A percentile compares a stretch with the other conserved stretches of the same genome.
These are phyloP conservation scores for Brachypterus glaber DNA, from an alignment of 2,888 invertebrate genomes.

Conservation along the genomic window DNA sequence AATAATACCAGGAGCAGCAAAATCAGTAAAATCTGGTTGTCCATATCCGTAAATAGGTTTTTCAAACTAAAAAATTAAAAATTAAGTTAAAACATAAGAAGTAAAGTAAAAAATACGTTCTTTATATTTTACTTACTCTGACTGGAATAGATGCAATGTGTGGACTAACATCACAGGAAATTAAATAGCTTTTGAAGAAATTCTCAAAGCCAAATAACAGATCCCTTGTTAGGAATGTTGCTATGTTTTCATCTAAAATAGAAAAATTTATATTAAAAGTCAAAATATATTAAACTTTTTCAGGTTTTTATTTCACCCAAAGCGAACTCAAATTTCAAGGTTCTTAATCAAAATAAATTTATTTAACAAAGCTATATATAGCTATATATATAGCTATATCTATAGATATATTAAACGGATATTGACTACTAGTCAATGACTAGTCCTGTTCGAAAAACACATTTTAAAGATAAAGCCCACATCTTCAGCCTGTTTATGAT, in stretches of 20 bases:
- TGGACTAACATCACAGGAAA: constrained; percentile 54
- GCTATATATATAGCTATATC: too few relatives aligned
- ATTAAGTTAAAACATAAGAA: constrained; percentile 5
- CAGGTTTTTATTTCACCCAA: too few relatives aligned
- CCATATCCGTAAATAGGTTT: constrained; percentile 65
- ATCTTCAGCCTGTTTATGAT: too few relatives aligned
- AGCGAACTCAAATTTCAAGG: too few relatives aligned
- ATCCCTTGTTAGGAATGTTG: constrained; percentile 65
- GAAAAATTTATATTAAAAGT: constrained; percentile 3
- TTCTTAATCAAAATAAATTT: too few relatives aligned
- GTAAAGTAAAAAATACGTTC: not conserved
- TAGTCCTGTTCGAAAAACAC: too few relatives aligned
- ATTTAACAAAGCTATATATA: too few relatives aligned
- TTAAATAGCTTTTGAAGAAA: constrained; percentile 57
- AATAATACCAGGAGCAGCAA: constrained; percentile 88
- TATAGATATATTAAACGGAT: too few relatives aligned
- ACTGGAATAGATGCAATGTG: constrained; percentile 54
- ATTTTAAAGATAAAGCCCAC: too few relatives aligned
- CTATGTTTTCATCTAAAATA: constrained; percentile 78
- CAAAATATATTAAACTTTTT: not conserved
- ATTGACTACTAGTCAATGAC: too few relatives aligned
- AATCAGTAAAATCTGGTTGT: constrained; percentile 83
- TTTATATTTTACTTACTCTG: constrained; percentile 42
- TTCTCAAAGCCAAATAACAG: constrained; percentile 62
- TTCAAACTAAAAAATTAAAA: constrained; percentile 47